Percentiles rank a stretch among this genome's conserved stretches.
Conservation (phyloP, 2,888 invertebrate genomes). For the Ophioninae sp. region DNA sequence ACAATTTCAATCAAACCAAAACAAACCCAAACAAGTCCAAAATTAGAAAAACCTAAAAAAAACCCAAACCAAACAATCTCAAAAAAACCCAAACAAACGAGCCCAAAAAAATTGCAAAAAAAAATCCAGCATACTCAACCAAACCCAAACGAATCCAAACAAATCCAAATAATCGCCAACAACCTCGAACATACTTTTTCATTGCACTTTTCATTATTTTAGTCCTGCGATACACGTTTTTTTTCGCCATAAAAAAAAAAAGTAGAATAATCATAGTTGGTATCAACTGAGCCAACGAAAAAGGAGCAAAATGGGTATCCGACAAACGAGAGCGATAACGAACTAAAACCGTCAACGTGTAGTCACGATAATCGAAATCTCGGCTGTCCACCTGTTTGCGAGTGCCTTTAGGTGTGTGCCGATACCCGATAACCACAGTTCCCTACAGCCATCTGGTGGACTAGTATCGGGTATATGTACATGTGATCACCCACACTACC, state of each 20-base stretch:
- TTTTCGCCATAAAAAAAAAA: not conserved
- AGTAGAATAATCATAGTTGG: not conserved
- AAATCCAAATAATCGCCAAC: not conserved
- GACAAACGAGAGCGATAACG: not conserved
- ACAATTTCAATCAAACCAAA: no score
- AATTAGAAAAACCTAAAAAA: no score
- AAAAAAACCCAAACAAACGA: no score
- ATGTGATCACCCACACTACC: not conserved
- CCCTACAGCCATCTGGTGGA: not conserved
- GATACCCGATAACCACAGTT: constrained; percentile 34
- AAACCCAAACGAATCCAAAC: no score
- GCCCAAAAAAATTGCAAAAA: no score
- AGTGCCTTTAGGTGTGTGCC: constrained; percentile 1
- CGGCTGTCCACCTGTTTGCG: constrained; percentile 37
- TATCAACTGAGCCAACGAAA: not conserved
- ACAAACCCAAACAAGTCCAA: no score
- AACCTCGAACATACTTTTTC: not conserved
- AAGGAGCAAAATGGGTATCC: not conserved
- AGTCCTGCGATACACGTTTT: not conserved
- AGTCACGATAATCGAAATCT: constrained; percentile 36
- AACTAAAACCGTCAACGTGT: constrained; percentile 23
- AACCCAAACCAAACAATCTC: no score
- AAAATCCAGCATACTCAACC: no score
- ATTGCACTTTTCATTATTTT: not conserved
- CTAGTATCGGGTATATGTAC: not conserved